phyloP scores from a whole-genome alignment of 37 sponge, comb jelly and placozoan species.

The Cladorhizidae sp. region DNA sequence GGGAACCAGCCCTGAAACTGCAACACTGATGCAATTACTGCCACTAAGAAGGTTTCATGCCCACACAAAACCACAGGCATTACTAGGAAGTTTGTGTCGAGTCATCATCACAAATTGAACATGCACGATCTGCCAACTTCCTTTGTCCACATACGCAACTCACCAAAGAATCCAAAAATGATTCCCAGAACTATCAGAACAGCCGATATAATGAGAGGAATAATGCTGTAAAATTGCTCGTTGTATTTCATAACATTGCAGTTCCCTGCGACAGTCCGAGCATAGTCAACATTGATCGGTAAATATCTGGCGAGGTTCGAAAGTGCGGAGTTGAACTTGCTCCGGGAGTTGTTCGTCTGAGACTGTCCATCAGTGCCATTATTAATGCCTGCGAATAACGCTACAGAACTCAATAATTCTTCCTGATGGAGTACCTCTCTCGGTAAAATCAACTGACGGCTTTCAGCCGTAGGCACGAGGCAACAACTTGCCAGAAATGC shows the following conservation, averaged over 20 bases:
- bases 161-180: slow-evolving; percentile 53
- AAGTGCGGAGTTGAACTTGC: slow-evolving; percentile 12
- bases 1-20: too few species aligned
- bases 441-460: too few species aligned
- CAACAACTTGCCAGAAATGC: background rate
- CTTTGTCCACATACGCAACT: slow-evolving; percentile 31
- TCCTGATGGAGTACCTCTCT: background rate
- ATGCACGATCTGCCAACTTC: slow-evolving; percentile 25
- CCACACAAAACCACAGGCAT: too few species aligned
- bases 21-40: too few species aligned
- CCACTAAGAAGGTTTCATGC: too few species aligned
- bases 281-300: slow-evolving; percentile 37
- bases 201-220: slow-evolving; percentile 34
- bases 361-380: too few species aligned
- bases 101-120: too few species aligned
- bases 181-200: slow-evolving; percentile 23
- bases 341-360: slow-evolving; percentile 5
- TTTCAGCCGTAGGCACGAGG: background rate
- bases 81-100: too few species aligned
- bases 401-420: too few species aligned
- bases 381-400: too few species aligned
- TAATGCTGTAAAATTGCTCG: slow-evolving; percentile 16
- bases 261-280: slow-evolving; percentile 4
- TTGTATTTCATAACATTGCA: slow-evolving; percentile 49
- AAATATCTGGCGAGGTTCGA: slow-evolving; percentile 29